Conservation (phyloP, 1,140 invertebrate species). For the Hydropsyche tenuis region DNA sequence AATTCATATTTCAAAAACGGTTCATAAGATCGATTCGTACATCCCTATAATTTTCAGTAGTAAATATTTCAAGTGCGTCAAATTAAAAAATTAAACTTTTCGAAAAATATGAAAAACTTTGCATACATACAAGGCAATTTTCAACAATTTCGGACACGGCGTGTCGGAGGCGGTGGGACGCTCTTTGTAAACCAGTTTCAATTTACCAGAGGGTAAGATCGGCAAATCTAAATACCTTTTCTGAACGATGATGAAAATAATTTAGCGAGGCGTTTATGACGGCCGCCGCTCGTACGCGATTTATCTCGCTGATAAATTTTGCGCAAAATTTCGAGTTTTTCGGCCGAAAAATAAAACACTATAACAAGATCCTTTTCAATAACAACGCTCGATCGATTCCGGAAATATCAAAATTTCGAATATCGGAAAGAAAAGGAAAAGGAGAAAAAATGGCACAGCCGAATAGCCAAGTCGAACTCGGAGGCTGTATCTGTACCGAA, state of each 20-base stretch:
- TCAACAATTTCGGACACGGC: background rate
- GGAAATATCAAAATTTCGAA: background rate
- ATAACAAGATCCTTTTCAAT: too few relatives aligned
- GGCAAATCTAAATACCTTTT: constrained; percentile 36
- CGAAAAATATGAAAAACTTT: too few relatives aligned
- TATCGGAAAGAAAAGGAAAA: too few relatives aligned
- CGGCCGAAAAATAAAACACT: background rate
- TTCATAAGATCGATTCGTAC: too few relatives aligned
- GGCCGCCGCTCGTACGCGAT: background rate
- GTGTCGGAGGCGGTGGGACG: background rate
- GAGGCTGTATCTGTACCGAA: too few relatives aligned
- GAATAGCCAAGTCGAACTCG: too few relatives aligned
- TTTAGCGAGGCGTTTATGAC: constrained; percentile 21
- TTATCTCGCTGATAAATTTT: background rate
- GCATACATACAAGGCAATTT: too few relatives aligned
- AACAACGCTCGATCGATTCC: constrained; percentile 13
- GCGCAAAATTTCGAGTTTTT: background rate
- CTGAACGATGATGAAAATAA: constrained; percentile 38
- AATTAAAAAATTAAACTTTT: too few relatives aligned
- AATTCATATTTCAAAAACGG: too few relatives aligned
- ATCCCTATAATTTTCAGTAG: too few relatives aligned
- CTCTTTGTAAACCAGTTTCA: constrained; percentile 40
- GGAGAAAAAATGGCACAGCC: too few relatives aligned
- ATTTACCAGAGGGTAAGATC: constrained; percentile 35
- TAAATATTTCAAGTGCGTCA: too few relatives aligned